Evolutionary conservation across 1,140 invertebrate species (phyloP), one percentile per base, ranked within the genome.

Genomic region (Papilio dardanus): DNA sequence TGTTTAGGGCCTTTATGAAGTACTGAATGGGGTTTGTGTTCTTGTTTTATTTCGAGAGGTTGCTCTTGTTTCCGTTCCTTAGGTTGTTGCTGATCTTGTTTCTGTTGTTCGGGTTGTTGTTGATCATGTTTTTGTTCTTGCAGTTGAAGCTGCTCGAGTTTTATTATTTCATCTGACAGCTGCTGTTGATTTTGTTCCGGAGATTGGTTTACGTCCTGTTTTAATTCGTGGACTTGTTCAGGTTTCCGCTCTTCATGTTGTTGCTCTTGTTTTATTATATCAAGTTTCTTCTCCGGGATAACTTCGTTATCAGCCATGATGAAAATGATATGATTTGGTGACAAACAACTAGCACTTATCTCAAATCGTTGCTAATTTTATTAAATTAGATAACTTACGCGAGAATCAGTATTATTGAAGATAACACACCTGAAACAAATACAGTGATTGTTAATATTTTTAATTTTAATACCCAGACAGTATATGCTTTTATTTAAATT

Each of bases 261-360:
- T 81, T 91, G 88, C 83, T 82, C 83, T 78, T 88, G 85, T 73
- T 84, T 75, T 75, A 77, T 86, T 79, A 86, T 87, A 84, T 88
- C 90, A 81, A 88, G 89, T 89, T 91, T 89, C 88, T 88, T 86
- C 87, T 93, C 90, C 85, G 90, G 89, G 86, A 91, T 88, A 87
- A 92, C 91, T 88, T 94, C 93, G 89, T 91, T 92, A 90, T 93
- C 93, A 92, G 92, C 92, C 93, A 94, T 94, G 93, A 90, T 93
- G 92, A 92, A 92, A 91, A 91, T 93, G 91, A 46, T 2, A 3
- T 42, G 14, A 42, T 6, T 14, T 46, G 42, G 42, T 46, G n/a
- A 46, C 14, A 0, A 35, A 42, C 5, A 12, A 5, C 14, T 42
- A 12, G 40, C 40, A 42, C 40, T 42, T 12, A 12, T 42, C 42